These are phyloP conservation scores for Crioceris asparagi DNA, from an alignment of 2,888 invertebrate genomes.

Conservation along the genomic window DNA sequence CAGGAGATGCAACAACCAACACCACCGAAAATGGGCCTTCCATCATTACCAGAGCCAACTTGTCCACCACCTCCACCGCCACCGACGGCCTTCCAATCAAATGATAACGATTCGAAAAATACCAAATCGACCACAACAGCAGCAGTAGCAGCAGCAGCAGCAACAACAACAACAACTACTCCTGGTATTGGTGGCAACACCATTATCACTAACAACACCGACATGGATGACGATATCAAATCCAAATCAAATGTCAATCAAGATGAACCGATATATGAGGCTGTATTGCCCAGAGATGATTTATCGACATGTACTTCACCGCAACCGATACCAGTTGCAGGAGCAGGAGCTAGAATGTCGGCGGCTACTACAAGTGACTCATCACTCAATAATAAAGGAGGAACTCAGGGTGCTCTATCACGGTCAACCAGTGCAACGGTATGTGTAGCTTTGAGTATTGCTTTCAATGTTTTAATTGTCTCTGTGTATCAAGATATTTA, in stretches of 20 bases:
- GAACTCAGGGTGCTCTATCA: no score
- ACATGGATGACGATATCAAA: no score
- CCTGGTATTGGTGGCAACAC: slow-evolving; percentile 19
- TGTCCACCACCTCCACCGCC: slow-evolving; percentile 46
- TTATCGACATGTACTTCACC: slow-evolving; percentile 35
- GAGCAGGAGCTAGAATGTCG: no score
- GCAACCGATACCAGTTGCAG: slow-evolving; percentile 40
- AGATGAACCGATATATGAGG: slow-evolving; percentile 76
- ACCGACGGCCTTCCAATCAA: slow-evolving; percentile 41
- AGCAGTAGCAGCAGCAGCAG: slow-evolving; percentile 14
- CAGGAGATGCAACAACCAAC: slow-evolving; percentile 35
- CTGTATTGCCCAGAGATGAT: slow-evolving; percentile 55
- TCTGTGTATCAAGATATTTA: no score
- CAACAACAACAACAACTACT: slow-evolving; percentile 13
- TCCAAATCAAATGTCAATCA: slow-evolving; percentile 20
- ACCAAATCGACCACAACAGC: no score
- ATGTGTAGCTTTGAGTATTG: no score
- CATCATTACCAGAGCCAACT: slow-evolving; percentile 66
- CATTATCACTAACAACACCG: slow-evolving; percentile 14
- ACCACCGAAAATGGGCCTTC: slow-evolving; percentile 44
- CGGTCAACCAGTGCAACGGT: no score
- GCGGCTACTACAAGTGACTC: no score
- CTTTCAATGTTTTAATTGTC: no score
- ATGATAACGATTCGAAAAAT: slow-evolving; percentile 34
- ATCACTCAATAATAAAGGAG: no score